These are phyloP conservation scores for Agrotis clavis DNA, from an alignment of 2,888 invertebrate species.

Conservation along the genomic window DNA sequence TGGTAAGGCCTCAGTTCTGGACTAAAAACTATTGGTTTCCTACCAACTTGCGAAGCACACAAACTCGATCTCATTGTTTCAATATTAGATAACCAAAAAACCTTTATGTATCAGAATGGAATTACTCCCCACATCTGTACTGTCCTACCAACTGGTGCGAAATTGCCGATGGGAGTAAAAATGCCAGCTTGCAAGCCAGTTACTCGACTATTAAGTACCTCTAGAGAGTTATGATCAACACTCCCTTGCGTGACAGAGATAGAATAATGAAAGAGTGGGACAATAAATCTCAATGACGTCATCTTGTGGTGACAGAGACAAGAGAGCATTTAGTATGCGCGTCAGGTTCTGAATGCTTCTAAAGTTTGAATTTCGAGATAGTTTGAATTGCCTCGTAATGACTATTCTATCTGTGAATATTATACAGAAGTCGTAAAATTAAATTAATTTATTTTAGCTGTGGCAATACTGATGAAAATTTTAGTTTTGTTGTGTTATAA, in stretches of 20 bases:
- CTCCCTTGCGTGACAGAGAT: slow-evolving; percentile 29
- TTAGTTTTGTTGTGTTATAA: background rate
- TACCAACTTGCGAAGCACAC: background rate
- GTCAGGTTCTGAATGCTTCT: slow-evolving; percentile 29
- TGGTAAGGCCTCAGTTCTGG: no score
- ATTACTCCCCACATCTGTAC: slow-evolving; percentile 21
- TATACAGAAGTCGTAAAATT: slow-evolving; percentile 24
- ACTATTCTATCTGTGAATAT: slow-evolving; percentile 34
- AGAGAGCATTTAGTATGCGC: slow-evolving; percentile 42
- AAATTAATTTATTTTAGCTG: slow-evolving; percentile 36
- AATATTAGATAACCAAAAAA: slow-evolving; percentile 4
- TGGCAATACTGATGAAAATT: slow-evolving; percentile 17
- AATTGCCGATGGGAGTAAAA: slow-evolving; percentile 40
- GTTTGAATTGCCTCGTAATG: slow-evolving; percentile 42
- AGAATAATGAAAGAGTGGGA: slow-evolving; percentile 33
- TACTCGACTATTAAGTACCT: slow-evolving; percentile 62
- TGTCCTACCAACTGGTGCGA: slow-evolving; percentile 19
- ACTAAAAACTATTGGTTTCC: background rate
- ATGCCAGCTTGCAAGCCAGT: slow-evolving; percentile 66
- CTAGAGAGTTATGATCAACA: slow-evolving; percentile 42
- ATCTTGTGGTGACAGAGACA: slow-evolving; percentile 9
- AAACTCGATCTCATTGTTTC: background rate
- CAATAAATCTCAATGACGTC: slow-evolving; percentile 15
- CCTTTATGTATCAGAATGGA: slow-evolving; percentile 25
- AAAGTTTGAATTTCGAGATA: slow-evolving; percentile 48